Conservation (phyloP, 2,888 invertebrate species). For the Torymus texanus region DNA sequence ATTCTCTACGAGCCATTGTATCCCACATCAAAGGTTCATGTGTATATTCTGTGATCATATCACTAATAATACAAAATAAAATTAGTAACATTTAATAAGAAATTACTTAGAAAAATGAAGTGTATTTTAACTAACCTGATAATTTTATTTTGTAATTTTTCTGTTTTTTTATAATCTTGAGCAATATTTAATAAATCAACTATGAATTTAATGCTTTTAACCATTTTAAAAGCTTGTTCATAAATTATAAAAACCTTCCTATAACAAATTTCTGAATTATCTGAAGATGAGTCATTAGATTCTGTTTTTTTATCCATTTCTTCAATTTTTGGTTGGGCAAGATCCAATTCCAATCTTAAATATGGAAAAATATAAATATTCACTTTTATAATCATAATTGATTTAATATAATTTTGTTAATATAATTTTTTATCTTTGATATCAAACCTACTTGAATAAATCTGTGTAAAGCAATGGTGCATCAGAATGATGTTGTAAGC, state of each 20-base stretch:
- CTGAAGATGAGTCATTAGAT: constrained; percentile 11
- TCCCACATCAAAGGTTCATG: constrained; percentile 80
- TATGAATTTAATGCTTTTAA: constrained; percentile 78
- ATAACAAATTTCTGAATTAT: constrained; percentile 68
- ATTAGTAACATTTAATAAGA: not conserved
- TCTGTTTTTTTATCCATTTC: constrained; percentile 51
- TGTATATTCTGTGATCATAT: constrained; percentile 76
- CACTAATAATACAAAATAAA: constrained; percentile 63
- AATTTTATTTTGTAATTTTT: constrained; percentile 78
- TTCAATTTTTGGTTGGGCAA: constrained; percentile 54
- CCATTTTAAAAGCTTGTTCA: constrained; percentile 78
- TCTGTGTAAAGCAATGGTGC: constrained; percentile 83
- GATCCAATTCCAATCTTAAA: constrained; percentile 64
- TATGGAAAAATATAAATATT: constrained; percentile 22
- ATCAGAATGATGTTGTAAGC: constrained; percentile 84
- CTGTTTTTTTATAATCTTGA: constrained; percentile 79
- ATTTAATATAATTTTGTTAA: not conserved
- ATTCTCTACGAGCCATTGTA: constrained; percentile 78
- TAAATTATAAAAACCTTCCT: constrained; percentile 80
- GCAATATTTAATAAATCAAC: constrained; percentile 79
- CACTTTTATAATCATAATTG: constrained; percentile 8
- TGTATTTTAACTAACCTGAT: constrained; percentile 67
- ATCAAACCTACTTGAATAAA: constrained; percentile 77
- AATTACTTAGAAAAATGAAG: too few relatives aligned
- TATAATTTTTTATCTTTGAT: not conserved